Base-by-base conservation (phyloP, 1,140 invertebrate species). In the Drosophila tropicalis region DNA sequence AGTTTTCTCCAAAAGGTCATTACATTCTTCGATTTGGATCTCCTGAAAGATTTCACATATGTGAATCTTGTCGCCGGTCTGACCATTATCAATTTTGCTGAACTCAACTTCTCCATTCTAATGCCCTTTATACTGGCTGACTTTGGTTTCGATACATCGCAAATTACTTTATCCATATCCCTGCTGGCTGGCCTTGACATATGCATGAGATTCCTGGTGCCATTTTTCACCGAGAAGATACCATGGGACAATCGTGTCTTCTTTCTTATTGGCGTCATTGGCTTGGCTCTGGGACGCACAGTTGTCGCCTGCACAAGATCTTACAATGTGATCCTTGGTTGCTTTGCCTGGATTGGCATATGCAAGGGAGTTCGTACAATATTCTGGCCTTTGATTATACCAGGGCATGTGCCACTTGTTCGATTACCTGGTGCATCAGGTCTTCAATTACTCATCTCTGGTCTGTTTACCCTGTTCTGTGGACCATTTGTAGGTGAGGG, bases 51-150 rank as follows among this genome's bases (percentile, higher is more conserved):
- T 86, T 93, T 94, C 5, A 93, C 94, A 5, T 96, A 94, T 68
- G 93, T 95, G 1, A 96, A 95, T 79, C 92, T 96, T 15, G 94
- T 95, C 90, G 77, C 95, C 25, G 95, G 95, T 0, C 93, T 96
- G 63, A 95, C 94, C 2, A 91, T 96, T 7, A 95, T 95, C 1
- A 94, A 94, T 74, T 95, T 95, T 70, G 94, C 94, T 4, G 95
- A 96, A 90, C 83, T 95, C 1, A 96, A 95, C 84, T 96, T 96
- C 87, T 94, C 95, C 1, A 92, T 96, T 3, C 89, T 96, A 32
- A 95, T 94, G 1, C 95, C 95, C 3, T 95, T 96, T 56, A 95
- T 96, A 60, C 82, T 96, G 36, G 92, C 90, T 2, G 95, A 96
- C 71, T 94, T 93, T 70, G 93, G 93, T 1, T 93, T 95, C 66